Evolutionary conservation across 2,113 vertebrate species (phyloP).

Genomic region (Eulemur rufifrons): DNA sequence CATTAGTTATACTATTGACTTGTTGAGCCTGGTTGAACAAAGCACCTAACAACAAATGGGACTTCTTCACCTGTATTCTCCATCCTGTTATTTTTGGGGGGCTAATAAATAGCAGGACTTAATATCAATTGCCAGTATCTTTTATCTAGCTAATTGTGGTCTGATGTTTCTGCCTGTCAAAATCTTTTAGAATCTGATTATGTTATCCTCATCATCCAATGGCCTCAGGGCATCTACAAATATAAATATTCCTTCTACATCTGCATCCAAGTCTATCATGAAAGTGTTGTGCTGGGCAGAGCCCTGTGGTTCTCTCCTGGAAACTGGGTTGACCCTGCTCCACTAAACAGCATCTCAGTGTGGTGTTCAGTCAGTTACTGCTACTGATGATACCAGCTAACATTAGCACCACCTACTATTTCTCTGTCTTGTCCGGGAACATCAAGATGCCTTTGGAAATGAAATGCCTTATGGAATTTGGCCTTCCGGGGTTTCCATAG

Average conservation of each 20-base stretch:
- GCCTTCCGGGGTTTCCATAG: neutral
- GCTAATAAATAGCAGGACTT: neutral
- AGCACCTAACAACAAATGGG: neutral
- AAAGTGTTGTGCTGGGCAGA: neutral
- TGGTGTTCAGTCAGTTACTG: neutral
- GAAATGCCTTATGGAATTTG: neutral
- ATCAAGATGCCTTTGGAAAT: neutral
- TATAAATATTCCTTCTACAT: neutral
- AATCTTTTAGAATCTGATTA: neutral
- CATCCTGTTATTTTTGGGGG: neutral
- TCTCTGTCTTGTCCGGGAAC: neutral
- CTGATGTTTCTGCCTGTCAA: neutral
- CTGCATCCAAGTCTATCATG: neutral
- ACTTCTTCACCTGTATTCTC: neutral
- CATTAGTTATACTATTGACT: neutral
- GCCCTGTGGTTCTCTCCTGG: neutral
- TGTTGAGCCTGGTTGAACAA: neutral
- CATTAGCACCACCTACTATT: neutral
- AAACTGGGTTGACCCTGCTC: neutral
- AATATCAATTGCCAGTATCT: too few relatives aligned
- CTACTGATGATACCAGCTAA: neutral
- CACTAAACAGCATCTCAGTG: neutral
- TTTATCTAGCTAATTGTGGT: neutral
- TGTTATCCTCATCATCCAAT: neutral
- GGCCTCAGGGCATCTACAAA: neutral